Base-by-base conservation (phyloP, 2,113 vertebrate species). In the Notiomystis cincta region DNA sequence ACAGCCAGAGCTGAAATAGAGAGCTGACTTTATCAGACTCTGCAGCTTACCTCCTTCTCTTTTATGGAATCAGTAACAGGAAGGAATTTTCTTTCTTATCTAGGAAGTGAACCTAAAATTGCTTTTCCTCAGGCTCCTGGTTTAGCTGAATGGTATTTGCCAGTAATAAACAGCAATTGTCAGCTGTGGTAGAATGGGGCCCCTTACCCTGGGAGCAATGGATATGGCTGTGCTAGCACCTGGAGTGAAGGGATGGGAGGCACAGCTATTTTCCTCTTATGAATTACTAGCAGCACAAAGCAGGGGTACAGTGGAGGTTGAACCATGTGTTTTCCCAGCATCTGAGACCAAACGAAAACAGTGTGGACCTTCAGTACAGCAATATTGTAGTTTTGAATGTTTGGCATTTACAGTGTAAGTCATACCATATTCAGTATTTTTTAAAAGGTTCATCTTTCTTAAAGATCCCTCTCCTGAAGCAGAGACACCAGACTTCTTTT, bases 71-170 rank as follows among this genome's bases (percentile, higher is more conserved):
- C 84, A 62, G 87, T 87, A 94, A 85, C 84, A 96, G 93, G 89
- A 94, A 96, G 81, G 87, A 87, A 87, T 94, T 95, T 96, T 93
- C 87, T 87, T 95, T 95, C 94, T 89, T 96, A 89, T 95, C 89
- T 93, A 87, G 87, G 87, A 97, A 94, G 57, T 61, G 73, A 94
- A 87, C 62, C 15, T 85, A 82, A 93, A 77, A 94, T 96, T 91
- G 84, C 45, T 96, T 96, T 96, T 96, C 84, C 87, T 94, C 70
- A 80, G 89, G 81, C 73, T 91, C 70, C 70, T 96, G 85, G 45
- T 77, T 88, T 90, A 87, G 42, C 33, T 81, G 69, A 94, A 82
- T 72, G 53, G 25, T 72, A 85, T 91, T 90, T 91, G 58, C 50
- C 62, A 69, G 82, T 50, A 85, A 91, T 65, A 87, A 96, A 69